Evolutionary conservation across 2,797 vertebrate species (phyloP), one percentile per base, ranked within the genome.

Genomic region (Myotis daubentonii): DNA sequence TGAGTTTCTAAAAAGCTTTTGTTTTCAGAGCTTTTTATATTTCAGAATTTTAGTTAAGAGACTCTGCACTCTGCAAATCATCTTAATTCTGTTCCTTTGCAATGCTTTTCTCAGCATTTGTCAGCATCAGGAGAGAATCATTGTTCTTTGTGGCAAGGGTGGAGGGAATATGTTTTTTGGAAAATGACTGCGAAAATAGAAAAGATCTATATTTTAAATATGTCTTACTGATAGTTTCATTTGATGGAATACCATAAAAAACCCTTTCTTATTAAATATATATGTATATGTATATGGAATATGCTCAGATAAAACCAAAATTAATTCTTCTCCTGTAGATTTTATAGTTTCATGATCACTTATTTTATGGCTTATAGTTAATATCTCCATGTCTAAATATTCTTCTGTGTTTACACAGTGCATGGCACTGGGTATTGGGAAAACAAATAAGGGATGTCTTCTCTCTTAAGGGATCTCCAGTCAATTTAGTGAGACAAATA

Each of bases 41-140:
- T 90, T 79, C 28, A 65, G 83, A 95, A 60, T 91, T 92, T 95
- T 23, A 17, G 19, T 60, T 55, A 93, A 78, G 83, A 79, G 55
- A 38, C 36, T 60, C 33, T 62, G 15, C 3, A 12, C 17, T 51
- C 5, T 49, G 28, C 41, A 79, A 60, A 55, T 83, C 36, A 76
- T 89, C 36, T 25, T 81, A n/a, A 53, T 23, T 91, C 72, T 75
- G 30, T 62, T 94, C 75, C 36, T 74, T 72, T 75, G 66, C 5
- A 65, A 23, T 79, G 38, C 28, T 94, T 79, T 92, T 25, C 36
- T 25, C 10, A 53, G 41, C 65, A 78, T 44, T 68, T 88, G 83
- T 51, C 47, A 80, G 47, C 60, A 28, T 78, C 30, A 92, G 85
- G 23, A 89, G 41, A 81, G 30, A 72, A 53, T 11, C 5, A 13